Evolutionary conservation across 2,797 vertebrate species (phyloP).

Genomic region (Thripadectes ignobilis): DNA sequence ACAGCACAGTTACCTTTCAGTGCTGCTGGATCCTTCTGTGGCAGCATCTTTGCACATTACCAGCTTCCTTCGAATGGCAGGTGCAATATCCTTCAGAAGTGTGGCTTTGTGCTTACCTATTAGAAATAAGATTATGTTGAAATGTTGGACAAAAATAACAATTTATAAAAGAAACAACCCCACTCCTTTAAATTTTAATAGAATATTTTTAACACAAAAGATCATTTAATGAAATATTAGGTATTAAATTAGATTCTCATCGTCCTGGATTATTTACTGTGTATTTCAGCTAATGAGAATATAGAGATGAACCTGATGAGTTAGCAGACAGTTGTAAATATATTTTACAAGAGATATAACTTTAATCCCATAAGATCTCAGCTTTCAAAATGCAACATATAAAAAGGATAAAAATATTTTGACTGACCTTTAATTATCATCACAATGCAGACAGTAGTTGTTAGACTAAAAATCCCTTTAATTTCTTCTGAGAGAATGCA

Average conservation of each 20-base stretch:
- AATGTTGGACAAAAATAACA: background rate
- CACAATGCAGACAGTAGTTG: conserved; percentile 82
- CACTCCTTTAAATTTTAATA: background rate
- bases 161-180: background rate
- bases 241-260: background rate
- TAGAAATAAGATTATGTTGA: conserved; percentile 24
- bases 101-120: conserved; percentile 74
- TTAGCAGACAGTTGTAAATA: background rate
- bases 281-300: background rate
- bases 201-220: background rate
- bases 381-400: background rate
- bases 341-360: background rate
- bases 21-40: conserved; percentile 64
- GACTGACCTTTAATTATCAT: conserved; percentile 84
- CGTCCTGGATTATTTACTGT: background rate
- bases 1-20: conserved; percentile 78
- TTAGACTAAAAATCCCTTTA: conserved; percentile 81
- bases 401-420: background rate
- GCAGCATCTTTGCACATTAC: conserved; percentile 70
- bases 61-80: conserved; percentile 80
- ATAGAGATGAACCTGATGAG: background rate
- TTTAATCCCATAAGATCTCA: background rate
- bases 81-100: conserved; percentile 76
- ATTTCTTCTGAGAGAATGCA: conserved; percentile 83
- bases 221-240: background rate